These are phyloP conservation scores for Mesitornis unicolor DNA, from an alignment of 2,113 vertebrate genomes.

Conservation along the genomic window DNA sequence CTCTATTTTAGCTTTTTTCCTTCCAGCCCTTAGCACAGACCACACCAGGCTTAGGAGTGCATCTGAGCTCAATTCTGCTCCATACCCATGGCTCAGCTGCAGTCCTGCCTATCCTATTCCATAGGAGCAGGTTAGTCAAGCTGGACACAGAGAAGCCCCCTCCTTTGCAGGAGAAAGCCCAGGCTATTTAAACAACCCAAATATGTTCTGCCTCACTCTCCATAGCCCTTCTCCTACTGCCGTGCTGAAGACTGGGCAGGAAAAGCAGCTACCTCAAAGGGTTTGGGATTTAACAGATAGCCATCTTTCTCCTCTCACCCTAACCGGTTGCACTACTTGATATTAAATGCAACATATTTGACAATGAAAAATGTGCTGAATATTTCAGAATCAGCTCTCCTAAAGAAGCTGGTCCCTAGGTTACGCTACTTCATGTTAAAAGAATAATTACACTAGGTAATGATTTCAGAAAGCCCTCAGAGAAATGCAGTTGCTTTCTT, in stretches of 20 bases:
- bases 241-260: not conserved
- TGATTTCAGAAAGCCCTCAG: not conserved
- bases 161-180: not conserved
- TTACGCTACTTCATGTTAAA: not conserved
- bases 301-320: not conserved
- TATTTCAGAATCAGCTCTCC: not conserved
- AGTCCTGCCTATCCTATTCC: not conserved
- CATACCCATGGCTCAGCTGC: fast-evolving
- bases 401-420: not conserved
- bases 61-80: not conserved
- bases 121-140: fast-evolving
- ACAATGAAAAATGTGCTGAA: not conserved
- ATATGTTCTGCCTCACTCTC: not conserved
- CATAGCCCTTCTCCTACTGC: fast-evolving
- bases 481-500: not conserved
- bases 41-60: not conserved
- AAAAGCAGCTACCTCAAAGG: not conserved
- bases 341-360: not conserved
- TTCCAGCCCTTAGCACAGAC: not conserved
- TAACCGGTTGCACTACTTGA: not conserved
- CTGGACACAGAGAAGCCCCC: not conserved
- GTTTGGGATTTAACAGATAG: not conserved
- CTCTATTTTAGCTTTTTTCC: not conserved
- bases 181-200: not conserved
- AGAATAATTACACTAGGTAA: not conserved